A percentile compares a stretch with the other conserved stretches of the same genome.
phyloP scores from a whole-genome alignment of 2,888 invertebrate genomes.

The Allygus modestus region DNA sequence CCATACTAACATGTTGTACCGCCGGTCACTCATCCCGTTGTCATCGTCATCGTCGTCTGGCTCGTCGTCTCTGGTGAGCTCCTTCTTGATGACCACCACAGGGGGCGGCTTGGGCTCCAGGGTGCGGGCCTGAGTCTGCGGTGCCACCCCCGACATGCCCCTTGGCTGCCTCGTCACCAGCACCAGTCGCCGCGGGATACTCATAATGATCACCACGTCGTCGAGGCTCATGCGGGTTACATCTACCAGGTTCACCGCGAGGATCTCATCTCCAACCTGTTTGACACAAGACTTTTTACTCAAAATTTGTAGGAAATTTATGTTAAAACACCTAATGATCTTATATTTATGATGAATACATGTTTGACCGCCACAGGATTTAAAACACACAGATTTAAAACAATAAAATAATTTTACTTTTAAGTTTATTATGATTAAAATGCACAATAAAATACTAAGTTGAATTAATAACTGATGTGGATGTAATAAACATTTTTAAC shows the following conservation, averaged over 20 bases:
- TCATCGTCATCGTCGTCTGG: slow-evolving; percentile 64
- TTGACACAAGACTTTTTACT: no score
- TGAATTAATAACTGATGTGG: no score
- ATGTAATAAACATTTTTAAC: no score
- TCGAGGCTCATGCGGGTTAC: slow-evolving; percentile 98
- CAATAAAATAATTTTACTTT: no score
- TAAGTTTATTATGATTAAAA: no score
- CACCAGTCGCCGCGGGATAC: slow-evolving; percentile 96
- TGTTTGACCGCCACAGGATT: no score
- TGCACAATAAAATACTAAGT: no score
- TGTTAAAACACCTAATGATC: no score
- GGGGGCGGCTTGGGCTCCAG: slow-evolving; percentile 91
- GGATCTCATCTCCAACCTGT: slow-evolving; percentile 97
- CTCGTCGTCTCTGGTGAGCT: slow-evolving; percentile 74
- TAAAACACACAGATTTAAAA: no score
- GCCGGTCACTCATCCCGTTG: slow-evolving; percentile 57
- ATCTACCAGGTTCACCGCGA: slow-evolving; percentile 98
- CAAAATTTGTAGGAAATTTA: no score
- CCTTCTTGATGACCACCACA: slow-evolving; percentile 92
- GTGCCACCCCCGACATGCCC: slow-evolving; percentile 77
- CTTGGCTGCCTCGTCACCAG: slow-evolving; percentile 94
- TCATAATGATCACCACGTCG: slow-evolving; percentile 99
- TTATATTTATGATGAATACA: no score
- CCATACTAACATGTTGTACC: slow-evolving; percentile 42
- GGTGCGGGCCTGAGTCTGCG: slow-evolving; percentile 79